A percentile compares a stretch with the other conserved stretches of the same genome.
Conservation (phyloP, 1,140 invertebrate genomes). For the Phthorimaea operculella region DNA sequence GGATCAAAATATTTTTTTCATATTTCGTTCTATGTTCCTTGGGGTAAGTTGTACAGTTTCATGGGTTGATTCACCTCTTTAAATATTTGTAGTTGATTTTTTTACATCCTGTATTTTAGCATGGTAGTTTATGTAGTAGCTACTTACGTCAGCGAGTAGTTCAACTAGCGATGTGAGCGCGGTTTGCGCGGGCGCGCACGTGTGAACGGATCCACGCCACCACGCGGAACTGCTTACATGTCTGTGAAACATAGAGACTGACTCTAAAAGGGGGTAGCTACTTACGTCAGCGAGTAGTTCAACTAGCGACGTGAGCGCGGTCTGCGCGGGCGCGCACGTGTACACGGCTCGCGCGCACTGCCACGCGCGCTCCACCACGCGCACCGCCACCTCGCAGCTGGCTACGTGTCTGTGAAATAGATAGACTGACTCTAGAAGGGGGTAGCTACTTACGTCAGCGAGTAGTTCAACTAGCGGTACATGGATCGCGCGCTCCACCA, state of each 20-base stretch:
- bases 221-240: conserved; percentile 14
- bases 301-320: conserved; percentile 20
- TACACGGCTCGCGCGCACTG: conserved; percentile 7
- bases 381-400: conserved; percentile 16
- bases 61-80: too few species aligned
- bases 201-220: conserved; percentile 11
- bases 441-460: conserved; percentile 35
- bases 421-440: too few species aligned
- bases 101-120: too few species aligned
- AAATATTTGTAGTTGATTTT: too few species aligned
- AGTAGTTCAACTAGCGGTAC: conserved; percentile 17
- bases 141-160: conserved; percentile 30
- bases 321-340: conserved; percentile 22
- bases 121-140: too few species aligned
- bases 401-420: conserved; percentile 14
- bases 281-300: conserved; percentile 29
- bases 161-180: conserved; percentile 20
- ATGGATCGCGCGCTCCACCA: conserved; percentile 18
- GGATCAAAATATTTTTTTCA: too few species aligned
- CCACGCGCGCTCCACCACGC: conserved; percentile 26
- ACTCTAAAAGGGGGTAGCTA: too few species aligned
- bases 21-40: too few species aligned
- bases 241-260: too few species aligned
- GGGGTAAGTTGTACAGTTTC: too few species aligned
- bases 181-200: conserved; percentile 22